phyloP scores from a whole-genome alignment of 2,888 invertebrate genomes.

The Linnaemya vulpina region DNA sequence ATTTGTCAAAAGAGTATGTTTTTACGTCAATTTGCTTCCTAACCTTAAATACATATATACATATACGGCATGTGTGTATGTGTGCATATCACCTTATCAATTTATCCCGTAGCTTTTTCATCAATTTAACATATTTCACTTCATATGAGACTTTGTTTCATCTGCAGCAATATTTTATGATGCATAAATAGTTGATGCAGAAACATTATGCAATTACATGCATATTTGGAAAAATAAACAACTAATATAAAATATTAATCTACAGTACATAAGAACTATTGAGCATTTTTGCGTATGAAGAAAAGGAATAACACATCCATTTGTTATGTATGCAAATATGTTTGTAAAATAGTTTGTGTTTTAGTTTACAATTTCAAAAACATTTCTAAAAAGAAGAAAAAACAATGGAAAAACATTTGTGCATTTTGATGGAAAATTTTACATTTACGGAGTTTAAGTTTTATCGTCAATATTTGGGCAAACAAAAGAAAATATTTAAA shows the following conservation, averaged over 20 bases:
- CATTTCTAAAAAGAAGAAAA: conserved; percentile 4
- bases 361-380: conserved; percentile 24
- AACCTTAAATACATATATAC: too few species aligned
- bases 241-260: conserved; percentile 40
- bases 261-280: not conserved
- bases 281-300: not conserved
- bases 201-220: conserved; percentile 65
- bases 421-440: conserved; percentile 2
- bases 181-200: conserved; percentile 54
- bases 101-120: not conserved
- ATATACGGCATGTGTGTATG: too few species aligned
- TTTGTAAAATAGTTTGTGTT: not conserved
- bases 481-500: not conserved
- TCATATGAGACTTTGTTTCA: conserved; percentile 20
- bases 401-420: conserved; percentile 14
- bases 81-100: not conserved
- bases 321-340: not conserved
- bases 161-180: conserved; percentile 15
- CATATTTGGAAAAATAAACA: conserved; percentile 55
- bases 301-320: not conserved
- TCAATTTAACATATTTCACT: conserved; percentile 9
- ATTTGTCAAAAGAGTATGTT: too few species aligned
- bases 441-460: conserved; percentile 26
- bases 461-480: conserved; percentile 20
- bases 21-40: too few species aligned